These are phyloP conservation scores for Ptychodera flava DNA, from an alignment of 35 echinoderm and acorn worm species.

Conservation along the genomic window DNA sequence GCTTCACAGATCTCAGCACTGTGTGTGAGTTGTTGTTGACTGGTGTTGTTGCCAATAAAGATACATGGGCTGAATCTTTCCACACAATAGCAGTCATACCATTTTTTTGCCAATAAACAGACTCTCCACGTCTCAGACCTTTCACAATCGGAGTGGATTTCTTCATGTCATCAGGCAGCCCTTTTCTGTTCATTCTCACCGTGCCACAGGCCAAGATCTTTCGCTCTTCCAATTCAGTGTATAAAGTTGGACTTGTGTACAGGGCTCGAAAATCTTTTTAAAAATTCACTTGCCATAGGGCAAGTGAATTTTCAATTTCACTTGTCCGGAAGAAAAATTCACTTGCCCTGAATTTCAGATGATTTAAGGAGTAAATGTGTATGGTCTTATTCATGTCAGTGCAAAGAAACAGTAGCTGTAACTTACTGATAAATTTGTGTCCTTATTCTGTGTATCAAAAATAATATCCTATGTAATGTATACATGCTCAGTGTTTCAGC, in stretches of 20 bases:
- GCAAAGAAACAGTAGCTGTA: no score
- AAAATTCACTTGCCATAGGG: no score
- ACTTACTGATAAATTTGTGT: no score
- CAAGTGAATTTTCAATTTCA: no score
- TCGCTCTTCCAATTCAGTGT: background rate
- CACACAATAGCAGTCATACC: background rate
- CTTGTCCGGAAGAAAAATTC: no score
- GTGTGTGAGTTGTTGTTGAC: background rate
- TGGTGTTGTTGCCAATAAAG: background rate
- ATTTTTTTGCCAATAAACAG: background rate
- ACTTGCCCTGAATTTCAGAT: no score
- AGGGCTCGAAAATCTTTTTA: no score
- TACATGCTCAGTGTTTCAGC: no score
- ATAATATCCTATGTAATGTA: no score
- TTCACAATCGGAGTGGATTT: background rate
- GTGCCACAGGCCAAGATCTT: background rate
- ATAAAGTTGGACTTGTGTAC: background rate
- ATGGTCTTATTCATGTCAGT: no score
- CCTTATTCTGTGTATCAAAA: no score
- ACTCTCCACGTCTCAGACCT: background rate
- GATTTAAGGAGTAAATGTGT: no score
- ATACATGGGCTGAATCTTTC: background rate
- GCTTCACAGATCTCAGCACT: background rate
- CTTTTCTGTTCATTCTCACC: background rate
- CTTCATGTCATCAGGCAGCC: background rate